phyloP scores from a whole-genome alignment of 2,888 invertebrate species.

The Baccha elongata region DNA sequence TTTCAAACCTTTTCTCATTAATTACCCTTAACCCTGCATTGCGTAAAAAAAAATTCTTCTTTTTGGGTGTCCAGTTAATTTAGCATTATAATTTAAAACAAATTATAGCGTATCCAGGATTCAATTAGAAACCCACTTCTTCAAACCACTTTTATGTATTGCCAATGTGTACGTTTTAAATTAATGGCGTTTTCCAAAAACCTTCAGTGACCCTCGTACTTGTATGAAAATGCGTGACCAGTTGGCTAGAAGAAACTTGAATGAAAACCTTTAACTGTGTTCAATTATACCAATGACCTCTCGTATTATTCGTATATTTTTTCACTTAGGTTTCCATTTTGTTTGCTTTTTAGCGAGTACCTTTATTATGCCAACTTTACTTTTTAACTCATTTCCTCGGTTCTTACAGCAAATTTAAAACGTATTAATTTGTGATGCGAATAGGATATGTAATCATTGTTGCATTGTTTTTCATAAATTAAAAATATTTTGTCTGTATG shows the following conservation, averaged over 20 bases:
- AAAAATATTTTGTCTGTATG: too few relatives aligned
- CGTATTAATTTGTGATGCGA: not conserved
- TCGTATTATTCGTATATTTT: not conserved
- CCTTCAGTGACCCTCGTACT: not conserved
- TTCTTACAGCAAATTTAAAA: slow-evolving; percentile 38
- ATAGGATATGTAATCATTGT: not conserved
- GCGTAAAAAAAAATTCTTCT: too few relatives aligned
- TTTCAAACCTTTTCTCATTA: too few relatives aligned
- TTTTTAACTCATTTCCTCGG: slow-evolving; percentile 48
- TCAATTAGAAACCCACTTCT: slow-evolving; percentile 30
- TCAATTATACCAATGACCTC: slow-evolving; percentile 27
- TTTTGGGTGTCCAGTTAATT: too few relatives aligned
- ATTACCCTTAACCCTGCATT: too few relatives aligned
- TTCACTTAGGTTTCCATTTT: too few relatives aligned
- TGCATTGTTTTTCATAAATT: too few relatives aligned
- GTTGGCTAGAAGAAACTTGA: not conserved
- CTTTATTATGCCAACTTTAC: slow-evolving; percentile 9
- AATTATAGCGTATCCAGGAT: slow-evolving; percentile 48
- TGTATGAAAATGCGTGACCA: slow-evolving; percentile 1
- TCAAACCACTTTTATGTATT: too few relatives aligned
- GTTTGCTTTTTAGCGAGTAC: too few relatives aligned
- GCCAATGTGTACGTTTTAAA: too few relatives aligned
- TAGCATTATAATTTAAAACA: slow-evolving; percentile 48
- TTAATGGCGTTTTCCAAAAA: not conserved
- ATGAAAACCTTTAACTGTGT: not conserved